A percentile compares a stretch with the other conserved stretches of the same genome.
These are phyloP conservation scores for Rhinoderma darwinii DNA, from an alignment of 2,113 vertebrate species.

Conservation along the genomic window DNA sequence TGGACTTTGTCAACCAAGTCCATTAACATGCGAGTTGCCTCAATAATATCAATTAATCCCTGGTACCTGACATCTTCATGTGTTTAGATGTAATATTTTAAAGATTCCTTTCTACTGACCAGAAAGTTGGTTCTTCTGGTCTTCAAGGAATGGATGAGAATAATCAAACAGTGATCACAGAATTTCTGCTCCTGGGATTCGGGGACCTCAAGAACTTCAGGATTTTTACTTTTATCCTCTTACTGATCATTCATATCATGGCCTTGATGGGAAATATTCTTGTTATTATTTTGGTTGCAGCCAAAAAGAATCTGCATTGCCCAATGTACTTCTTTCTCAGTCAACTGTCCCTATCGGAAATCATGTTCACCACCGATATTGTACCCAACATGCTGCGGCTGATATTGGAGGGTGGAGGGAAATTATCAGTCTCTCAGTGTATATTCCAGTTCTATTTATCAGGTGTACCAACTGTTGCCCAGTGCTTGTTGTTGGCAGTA, in stretches of 20 bases:
- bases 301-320: slow-evolving; percentile 16
- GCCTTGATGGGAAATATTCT: slow-evolving; percentile 15
- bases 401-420: background rate
- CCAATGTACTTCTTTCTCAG: slow-evolving; percentile 56
- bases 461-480: background rate
- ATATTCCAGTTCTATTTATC: background rate
- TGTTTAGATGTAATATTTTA: background rate
- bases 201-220: slow-evolving; percentile 18
- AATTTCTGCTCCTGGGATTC: slow-evolving; percentile 42
- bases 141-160: background rate
- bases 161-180: slow-evolving; percentile 6
- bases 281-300: slow-evolving; percentile 27
- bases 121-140: background rate
- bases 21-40: background rate
- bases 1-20: background rate
- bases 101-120: background rate
- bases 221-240: background rate
- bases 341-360: slow-evolving; percentile 40
- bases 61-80: background rate
- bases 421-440: background rate
- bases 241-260: slow-evolving; percentile 21
- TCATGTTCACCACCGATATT: slow-evolving; percentile 42
- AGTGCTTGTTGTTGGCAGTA: slow-evolving; percentile 28
- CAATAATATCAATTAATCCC: background rate
- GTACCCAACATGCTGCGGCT: slow-evolving; percentile 40